Evolutionary conservation across 2,113 vertebrate species (phyloP).

Genomic region (Gila orcuttii): DNA sequence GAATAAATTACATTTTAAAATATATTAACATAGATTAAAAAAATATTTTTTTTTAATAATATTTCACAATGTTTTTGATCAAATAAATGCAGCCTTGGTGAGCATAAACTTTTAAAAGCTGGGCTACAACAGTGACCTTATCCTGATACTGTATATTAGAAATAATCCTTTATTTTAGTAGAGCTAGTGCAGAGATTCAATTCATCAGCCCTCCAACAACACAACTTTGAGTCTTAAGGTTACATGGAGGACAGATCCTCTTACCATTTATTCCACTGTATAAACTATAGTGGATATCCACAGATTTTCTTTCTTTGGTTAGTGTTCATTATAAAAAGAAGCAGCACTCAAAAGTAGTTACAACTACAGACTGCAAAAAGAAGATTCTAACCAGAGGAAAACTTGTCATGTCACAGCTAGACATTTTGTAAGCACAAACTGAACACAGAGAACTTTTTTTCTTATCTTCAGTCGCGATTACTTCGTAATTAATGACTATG

Average conservation of each 20-base stretch:
- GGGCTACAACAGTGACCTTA: neutral
- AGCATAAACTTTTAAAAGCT: too few species aligned
- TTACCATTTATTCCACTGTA: neutral
- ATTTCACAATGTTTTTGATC: too few species aligned
- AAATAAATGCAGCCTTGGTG: too few species aligned
- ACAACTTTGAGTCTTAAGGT: neutral
- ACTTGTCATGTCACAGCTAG: conserved; percentile 17
- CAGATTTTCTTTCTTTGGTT: neutral
- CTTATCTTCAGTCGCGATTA: conserved; percentile 40
- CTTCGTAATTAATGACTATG: conserved; percentile 26
- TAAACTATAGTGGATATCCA: neutral
- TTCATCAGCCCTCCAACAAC: neutral
- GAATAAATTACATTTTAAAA: too few species aligned
- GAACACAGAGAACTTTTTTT: conserved; percentile 6
- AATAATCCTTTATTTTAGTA: neutral
- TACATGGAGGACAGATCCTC: neutral
- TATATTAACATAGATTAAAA: too few species aligned
- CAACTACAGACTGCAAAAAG: neutral
- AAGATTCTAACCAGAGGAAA: conserved; percentile 1
- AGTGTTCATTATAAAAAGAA: neutral
- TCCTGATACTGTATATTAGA: neutral
- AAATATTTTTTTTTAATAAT: too few species aligned
- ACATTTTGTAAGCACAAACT: conserved; percentile 7
- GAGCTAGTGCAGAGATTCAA: neutral
- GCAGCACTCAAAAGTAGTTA: neutral